Evolutionary conservation across 1,140 invertebrate species (phyloP), one percentile per base, ranked within the genome.

Genomic region (Carposina sasakii): DNA sequence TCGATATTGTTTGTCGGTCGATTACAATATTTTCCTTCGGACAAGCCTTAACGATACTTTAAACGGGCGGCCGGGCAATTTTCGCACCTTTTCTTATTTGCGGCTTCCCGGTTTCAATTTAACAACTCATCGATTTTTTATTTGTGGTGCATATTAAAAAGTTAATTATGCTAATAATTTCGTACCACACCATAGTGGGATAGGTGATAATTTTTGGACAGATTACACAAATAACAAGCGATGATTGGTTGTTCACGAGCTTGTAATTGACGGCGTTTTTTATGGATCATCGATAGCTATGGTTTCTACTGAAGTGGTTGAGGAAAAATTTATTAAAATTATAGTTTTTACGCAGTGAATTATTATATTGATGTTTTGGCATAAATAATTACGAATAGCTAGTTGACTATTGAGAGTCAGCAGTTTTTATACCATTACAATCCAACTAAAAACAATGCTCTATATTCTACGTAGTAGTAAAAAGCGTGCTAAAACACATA

Each of bases 1-100:
- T 45, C 52, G 50, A n/a, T n/a, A n/a, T n/a, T n/a, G n/a, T n/a
- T n/a, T n/a, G 31, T 42, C 52, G 53, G 4, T 16, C 19, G 1
- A 77, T 76, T 71, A 73, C 74, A 77, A 77, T 77, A 77, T 79
- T 75, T 77, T 66, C 63, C 48, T 65, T 60, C 61, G 39, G 60
- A 79, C 67, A 70, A 69, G 60, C 52, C 60, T 71, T 78, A 83
- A 77, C 76, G 78, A 83, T 69, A 69, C 74, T 81, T 81, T 81
- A 78, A 81, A 76, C 70, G 67, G 64, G 63, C 50, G 54, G 60
- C 48, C 66, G 43, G 57, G 54, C 78, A 77, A 81, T 82, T 82
- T 82, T 77, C 73, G 63, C 71, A 57, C 70, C 69, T 71, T 68
- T 71, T 72, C 67, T 76, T 78, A 79, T 78, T 81, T 73, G 67